These are phyloP conservation scores for Liparis tanakae DNA, from an alignment of 2,797 vertebrate genomes.

Conservation along the genomic window DNA sequence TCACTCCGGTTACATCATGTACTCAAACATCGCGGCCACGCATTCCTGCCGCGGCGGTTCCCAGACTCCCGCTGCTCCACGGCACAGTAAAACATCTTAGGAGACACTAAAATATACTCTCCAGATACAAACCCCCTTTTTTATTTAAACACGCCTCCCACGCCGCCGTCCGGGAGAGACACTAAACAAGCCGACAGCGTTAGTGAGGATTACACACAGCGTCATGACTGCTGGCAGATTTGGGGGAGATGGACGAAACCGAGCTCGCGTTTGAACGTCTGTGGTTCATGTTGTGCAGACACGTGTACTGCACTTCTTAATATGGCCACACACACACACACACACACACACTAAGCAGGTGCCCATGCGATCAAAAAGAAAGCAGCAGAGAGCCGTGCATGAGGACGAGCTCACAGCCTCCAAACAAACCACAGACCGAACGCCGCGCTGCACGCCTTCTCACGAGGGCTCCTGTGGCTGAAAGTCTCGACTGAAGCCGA, in stretches of 20 bases:
- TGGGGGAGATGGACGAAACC: neutral
- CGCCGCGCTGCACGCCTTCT: constrained; percentile 32
- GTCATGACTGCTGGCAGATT: neutral
- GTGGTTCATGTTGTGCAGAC: neutral
- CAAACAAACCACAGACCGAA: constrained; percentile 48
- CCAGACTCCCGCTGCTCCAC: constrained; percentile 31
- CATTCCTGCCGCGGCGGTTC: constrained; percentile 38
- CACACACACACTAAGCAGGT: constrained; percentile 4
- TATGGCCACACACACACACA: neutral
- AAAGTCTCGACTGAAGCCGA: constrained; percentile 39
- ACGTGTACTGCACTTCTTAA: neutral
- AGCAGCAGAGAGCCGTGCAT: neutral
- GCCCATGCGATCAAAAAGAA: neutral
- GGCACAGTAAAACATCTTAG: constrained; percentile 39
- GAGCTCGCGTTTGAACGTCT: neutral
- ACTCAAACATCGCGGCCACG: constrained; percentile 20
- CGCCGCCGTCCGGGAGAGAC: constrained; percentile 6
- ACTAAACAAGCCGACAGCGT: neutral
- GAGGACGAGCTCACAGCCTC: constrained; percentile 17
- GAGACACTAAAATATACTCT: constrained; percentile 38
- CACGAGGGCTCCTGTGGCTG: constrained; percentile 36
- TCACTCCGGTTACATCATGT: constrained; percentile 5
- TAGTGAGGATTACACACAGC: constrained; percentile 1
- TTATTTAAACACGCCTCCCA: constrained; percentile 15
- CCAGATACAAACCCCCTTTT: constrained; percentile 17